A percentile compares a stretch with the other conserved stretches of the same genome.
phyloP scores from a whole-genome alignment of 1,140 invertebrate species.

The silkworm (Bombyx mori) region ASM3026992v2 NC_085117.1:12665001-12665500 shows the following conservation, averaged over 20 bases:
- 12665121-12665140: constrained; percentile 31
- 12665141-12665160: constrained; percentile 48
- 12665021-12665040: not conserved
- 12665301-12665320: constrained; percentile 74
- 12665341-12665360: not conserved
- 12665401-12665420: too few relatives aligned
- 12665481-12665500: too few relatives aligned
- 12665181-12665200: constrained; percentile 79
- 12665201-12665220: constrained; percentile 72
- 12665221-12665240: constrained; percentile 75
- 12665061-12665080: constrained; percentile 31
- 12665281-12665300: constrained; percentile 80
- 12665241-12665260: constrained; percentile 74
- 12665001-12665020: not conserved
- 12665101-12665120: constrained; percentile 45
- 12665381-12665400: too few relatives aligned
- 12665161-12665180: constrained; percentile 41
- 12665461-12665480: too few relatives aligned
- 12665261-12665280: constrained; percentile 77
- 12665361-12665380: not conserved
- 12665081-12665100: constrained; percentile 41
- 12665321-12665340: constrained; percentile 74
- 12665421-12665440: too few relatives aligned
- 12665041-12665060: not conserved
- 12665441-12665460: too few relatives aligned